Evolutionary conservation across 2,113 vertebrate genomes (phyloP), one percentile per base, ranked within the genome.

Genomic region (Limanda limanda): DNA sequence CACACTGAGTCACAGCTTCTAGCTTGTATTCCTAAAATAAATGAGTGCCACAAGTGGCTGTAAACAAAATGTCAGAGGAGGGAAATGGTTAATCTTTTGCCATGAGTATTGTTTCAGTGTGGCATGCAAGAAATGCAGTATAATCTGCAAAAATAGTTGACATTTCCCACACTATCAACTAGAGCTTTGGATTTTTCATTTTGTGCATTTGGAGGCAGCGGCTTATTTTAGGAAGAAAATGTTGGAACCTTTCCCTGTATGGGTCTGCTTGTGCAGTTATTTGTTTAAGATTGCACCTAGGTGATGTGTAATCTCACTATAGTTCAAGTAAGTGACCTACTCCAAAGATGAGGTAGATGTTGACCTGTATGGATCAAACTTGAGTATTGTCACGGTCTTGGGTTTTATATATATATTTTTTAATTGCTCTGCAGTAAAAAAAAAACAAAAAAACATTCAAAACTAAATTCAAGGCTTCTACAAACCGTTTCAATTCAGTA

Each of bases 261-360:
- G 64, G 70, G 54, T 77, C 72, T 40, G 58, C 40, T 35, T 72
- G 54, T 59, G 76, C 62, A 52, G 63, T 68, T 59, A 35, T 61
- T 76, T 76, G 40, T 69, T 65, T 80, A 70, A 68, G 75, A 80
- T 76, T 62, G 77, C 90, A 92, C 88, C 68, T 84, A 85, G 62
- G 86, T 92, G 91, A 66, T 65, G 71, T 80, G 90, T 89, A 86
- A 58, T 91, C 83, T 79, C 86, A 83, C 73, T 21, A 55, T 48
- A 75, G 68, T 86, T 86, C 74, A 42, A 91, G 81, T 79, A 62
- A 83, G 80, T 79, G 71, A 74, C 81, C 76, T 81, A 82, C 74
- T 77, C 71, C 63, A 55, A 78, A 74, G 86, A 86, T 87, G 91
- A 90, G 79, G 76, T 86, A 63, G 69, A 47, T 10, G 27, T 64